These are phyloP conservation scores for Caenorhabditis sp. DNA, from an alignment of 2,888 invertebrate species.

Conservation along the genomic window DNA sequence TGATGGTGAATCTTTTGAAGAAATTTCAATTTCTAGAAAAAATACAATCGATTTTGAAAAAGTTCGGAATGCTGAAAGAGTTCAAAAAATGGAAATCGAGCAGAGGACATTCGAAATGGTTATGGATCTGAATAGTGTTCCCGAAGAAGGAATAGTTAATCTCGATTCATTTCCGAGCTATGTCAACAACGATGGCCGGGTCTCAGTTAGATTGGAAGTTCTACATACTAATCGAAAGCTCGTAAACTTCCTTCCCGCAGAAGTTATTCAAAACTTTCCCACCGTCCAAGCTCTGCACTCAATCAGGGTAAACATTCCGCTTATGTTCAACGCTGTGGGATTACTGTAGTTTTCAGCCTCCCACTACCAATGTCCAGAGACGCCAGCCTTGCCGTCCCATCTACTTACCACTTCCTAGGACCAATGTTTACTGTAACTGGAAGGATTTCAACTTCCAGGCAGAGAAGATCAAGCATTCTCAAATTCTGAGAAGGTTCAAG, in stretches of 20 bases:
- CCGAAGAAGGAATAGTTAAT: conserved; percentile 2
- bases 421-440: conserved; percentile 26
- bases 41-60: conserved; percentile 32
- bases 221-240: conserved; percentile 20
- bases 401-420: conserved; percentile 5
- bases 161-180: conserved; percentile 25
- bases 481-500: neutral
- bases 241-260: conserved; percentile 29
- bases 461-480: neutral
- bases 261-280: conserved; percentile 13
- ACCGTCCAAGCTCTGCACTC: neutral
- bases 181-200: neutral
- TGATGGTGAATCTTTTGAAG: neutral
- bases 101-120: conserved; percentile 16
- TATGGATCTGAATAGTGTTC: conserved; percentile 5
- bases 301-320: neutral
- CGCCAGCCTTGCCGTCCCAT: conserved; percentile 31
- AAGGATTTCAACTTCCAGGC: conserved; percentile 27
- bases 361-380: neutral
- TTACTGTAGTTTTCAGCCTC: conserved; percentile 16
- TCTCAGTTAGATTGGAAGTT: conserved; percentile 19
- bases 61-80: neutral
- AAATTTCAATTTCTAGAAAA: conserved; percentile 30
- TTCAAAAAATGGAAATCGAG: neutral
- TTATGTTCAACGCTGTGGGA: neutral